Percentiles rank a stretch among this genome's conserved stretches.
These are phyloP conservation scores for Ernsta delagoae DNA, from an alignment of 2,888 invertebrate genomes.

Conservation along the genomic window DNA sequence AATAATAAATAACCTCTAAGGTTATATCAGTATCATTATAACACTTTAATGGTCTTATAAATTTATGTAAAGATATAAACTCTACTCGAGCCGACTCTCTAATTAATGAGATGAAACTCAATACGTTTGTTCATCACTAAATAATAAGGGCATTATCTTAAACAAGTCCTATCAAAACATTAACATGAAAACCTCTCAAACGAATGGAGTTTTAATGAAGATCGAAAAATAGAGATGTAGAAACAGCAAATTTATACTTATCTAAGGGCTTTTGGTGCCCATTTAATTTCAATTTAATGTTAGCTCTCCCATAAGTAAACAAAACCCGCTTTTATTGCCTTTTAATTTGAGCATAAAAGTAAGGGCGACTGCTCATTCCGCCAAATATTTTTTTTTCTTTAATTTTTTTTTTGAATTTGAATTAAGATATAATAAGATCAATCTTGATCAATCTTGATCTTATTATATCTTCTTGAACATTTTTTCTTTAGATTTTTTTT, in stretches of 20 bases:
- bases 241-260: neutral
- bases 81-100: neutral
- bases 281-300: constrained; percentile 50
- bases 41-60: neutral
- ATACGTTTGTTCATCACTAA: neutral
- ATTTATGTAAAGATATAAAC: neutral
- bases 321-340: constrained; percentile 23
- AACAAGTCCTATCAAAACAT: constrained; percentile 3
- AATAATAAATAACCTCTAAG: too few species aligned
- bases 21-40: too few species aligned
- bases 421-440: too few species aligned
- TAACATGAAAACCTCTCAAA: constrained; percentile 4
- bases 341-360: constrained; percentile 20
- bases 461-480: too few species aligned
- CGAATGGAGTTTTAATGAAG: neutral
- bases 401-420: too few species aligned
- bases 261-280: neutral
- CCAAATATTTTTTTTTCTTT: too few species aligned
- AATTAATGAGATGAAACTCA: neutral
- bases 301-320: constrained; percentile 38
- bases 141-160: neutral
- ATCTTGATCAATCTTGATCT: too few species aligned
- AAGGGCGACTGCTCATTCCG: neutral
- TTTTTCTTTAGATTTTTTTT: too few species aligned
- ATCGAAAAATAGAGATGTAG: neutral